phyloP scores from a whole-genome alignment of 1,140 invertebrate genomes.

The Reticulitermes speratus region DNA sequence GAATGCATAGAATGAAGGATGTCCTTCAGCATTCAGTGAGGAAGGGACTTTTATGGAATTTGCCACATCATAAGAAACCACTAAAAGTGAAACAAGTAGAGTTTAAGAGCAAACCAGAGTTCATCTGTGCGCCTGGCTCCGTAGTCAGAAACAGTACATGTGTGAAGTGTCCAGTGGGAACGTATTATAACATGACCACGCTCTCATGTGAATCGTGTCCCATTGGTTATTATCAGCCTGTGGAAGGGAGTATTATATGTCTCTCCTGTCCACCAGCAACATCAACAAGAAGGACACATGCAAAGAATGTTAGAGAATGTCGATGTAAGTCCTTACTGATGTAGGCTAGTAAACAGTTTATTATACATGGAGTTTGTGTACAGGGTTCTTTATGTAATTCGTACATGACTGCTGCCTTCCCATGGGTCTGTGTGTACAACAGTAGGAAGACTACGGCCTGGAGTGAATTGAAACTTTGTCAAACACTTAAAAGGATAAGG shows the following conservation, averaged over 20 bases:
- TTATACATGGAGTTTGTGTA: no score
- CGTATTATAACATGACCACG: conserved; percentile 58
- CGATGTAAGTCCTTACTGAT: conserved; percentile 50
- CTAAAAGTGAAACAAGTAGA: background rate
- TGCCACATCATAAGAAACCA: background rate
- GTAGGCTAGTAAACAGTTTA: background rate
- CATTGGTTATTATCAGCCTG: conserved; percentile 61
- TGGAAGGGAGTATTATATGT: conserved; percentile 56
- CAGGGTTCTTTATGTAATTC: no score
- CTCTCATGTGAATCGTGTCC: conserved; percentile 58
- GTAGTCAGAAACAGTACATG: background rate
- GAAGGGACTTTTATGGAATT: background rate
- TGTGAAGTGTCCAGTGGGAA: conserved; percentile 65
- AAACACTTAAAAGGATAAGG: no score
- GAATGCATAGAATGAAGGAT: background rate
- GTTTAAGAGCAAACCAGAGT: background rate
- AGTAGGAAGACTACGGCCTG: no score
- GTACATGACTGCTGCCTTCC: no score
- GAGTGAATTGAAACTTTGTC: no score
- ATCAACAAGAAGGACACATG: conserved; percentile 57
- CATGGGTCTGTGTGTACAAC: no score
- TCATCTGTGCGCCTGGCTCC: background rate
- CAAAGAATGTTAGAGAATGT: conserved; percentile 58
- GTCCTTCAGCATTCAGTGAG: background rate
- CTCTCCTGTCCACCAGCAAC: conserved; percentile 59